These are phyloP conservation scores for Adela reaumurella DNA, from an alignment of 2,888 invertebrate genomes.

Conservation along the genomic window DNA sequence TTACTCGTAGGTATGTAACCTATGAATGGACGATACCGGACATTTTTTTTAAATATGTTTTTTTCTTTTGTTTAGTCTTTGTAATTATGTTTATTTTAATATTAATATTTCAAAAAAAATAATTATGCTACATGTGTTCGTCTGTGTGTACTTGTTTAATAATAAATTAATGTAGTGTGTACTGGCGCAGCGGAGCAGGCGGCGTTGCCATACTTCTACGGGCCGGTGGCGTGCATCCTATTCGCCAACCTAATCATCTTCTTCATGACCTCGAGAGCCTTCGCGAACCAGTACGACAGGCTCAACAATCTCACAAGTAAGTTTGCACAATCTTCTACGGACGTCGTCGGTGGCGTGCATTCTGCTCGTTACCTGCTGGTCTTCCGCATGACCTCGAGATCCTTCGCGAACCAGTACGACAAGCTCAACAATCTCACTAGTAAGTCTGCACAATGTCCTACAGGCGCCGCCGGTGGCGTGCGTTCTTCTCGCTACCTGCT, in stretches of 20 bases:
- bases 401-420: conserved; percentile 47
- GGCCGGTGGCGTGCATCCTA: conserved; percentile 55
- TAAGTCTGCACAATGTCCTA: conserved; percentile 22
- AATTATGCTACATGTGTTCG: conserved; percentile 15
- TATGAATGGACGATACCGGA: too few relatives aligned
- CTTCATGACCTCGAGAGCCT: conserved; percentile 47
- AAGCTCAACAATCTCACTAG: conserved; percentile 48
- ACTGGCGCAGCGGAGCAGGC: conserved; percentile 53
- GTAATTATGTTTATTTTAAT: conserved; percentile 2
- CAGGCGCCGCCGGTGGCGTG: conserved; percentile 56
- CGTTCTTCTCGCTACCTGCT: conserved; percentile 46
- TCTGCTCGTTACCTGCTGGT: conserved; percentile 46
- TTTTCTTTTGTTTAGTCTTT: too few relatives aligned
- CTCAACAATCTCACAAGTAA: conserved; percentile 46
- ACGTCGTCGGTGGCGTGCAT: conserved; percentile 56
- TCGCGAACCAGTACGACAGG: conserved; percentile 49
- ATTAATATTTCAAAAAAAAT: conserved; percentile 7
- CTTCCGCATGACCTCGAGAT: conserved; percentile 52
- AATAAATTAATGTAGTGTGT: too few relatives aligned
- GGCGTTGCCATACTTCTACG: conserved; percentile 60
- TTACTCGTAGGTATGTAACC: too few relatives aligned
- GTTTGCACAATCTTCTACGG: conserved; percentile 16
- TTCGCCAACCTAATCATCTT: conserved; percentile 53
- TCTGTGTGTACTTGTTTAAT: too few relatives aligned
- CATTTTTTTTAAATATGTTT: too few relatives aligned